Percentiles rank a stretch among this genome's conserved stretches.
phyloP scores from a whole-genome alignment of 2,797 vertebrate genomes.

The Euphonia xanthogaster region DNA sequence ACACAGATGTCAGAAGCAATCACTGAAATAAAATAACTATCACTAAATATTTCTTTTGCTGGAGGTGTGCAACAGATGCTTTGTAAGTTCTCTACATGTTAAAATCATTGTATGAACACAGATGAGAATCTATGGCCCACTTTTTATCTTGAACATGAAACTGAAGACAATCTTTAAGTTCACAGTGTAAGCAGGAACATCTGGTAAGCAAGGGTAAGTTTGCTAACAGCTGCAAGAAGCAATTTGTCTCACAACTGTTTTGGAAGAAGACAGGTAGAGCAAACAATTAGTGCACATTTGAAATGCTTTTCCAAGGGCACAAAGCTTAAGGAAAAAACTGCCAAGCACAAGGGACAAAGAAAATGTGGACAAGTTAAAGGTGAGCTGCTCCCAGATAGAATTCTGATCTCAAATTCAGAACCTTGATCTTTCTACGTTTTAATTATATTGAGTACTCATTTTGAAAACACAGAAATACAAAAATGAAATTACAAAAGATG shows the following conservation, averaged over 20 bases:
- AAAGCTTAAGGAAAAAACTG: neutral
- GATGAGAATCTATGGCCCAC: rapidly evolving
- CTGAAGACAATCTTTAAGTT: neutral
- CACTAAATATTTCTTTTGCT: neutral
- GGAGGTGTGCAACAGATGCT: neutral
- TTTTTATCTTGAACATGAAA: neutral
- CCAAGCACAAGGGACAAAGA: neutral
- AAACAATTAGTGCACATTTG: neutral
- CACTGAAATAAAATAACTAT: neutral
- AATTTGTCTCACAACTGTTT: neutral
- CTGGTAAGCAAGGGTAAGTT: neutral
- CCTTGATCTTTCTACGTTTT: neutral
- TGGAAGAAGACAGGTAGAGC: neutral
- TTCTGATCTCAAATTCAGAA: neutral
- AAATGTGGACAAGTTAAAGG: neutral
- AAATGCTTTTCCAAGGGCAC: neutral
- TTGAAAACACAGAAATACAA: neutral
- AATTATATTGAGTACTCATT: neutral
- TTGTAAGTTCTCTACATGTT: neutral
- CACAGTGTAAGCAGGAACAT: neutral
- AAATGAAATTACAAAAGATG: neutral
- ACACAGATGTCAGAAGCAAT: neutral
- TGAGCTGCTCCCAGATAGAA: neutral
- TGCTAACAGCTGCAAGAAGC: neutral
- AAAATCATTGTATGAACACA: neutral